Conservation (phyloP, 2,888 invertebrate genomes). For the Asteroscopus sphinx region DNA sequence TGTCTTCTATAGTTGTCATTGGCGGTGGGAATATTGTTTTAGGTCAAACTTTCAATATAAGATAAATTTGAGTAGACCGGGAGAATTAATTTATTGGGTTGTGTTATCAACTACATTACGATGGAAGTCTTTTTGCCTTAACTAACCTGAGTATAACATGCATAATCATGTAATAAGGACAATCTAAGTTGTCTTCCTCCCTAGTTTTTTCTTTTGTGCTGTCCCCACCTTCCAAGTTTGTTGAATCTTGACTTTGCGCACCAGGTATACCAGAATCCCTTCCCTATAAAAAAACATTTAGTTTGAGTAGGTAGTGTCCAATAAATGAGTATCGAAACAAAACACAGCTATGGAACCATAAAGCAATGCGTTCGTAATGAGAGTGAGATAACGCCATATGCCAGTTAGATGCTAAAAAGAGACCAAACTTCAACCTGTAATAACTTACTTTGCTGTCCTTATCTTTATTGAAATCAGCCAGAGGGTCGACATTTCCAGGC, state of each 20-base stretch:
- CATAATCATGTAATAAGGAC: slow-evolving; percentile 93
- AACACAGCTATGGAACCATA: too few relatives aligned
- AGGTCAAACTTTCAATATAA: too few relatives aligned
- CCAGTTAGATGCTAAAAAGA: background rate
- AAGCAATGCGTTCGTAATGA: too few relatives aligned
- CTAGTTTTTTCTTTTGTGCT: slow-evolving; percentile 78
- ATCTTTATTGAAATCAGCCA: slow-evolving; percentile 80
- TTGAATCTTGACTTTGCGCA: slow-evolving; percentile 86
- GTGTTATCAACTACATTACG: too few relatives aligned
- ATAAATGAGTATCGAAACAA: too few relatives aligned
- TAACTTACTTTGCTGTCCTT: slow-evolving; percentile 80
- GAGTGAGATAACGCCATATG: background rate
- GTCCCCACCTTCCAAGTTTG: slow-evolving; percentile 83
- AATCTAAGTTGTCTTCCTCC: slow-evolving; percentile 85
- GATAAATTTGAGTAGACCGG: too few relatives aligned
- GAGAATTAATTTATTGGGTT: too few relatives aligned
- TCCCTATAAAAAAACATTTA: slow-evolving; percentile 65
- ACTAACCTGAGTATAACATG: slow-evolving; percentile 91
- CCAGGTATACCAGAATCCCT: slow-evolving; percentile 85
- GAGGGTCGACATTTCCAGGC: slow-evolving; percentile 76
- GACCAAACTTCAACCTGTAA: background rate
- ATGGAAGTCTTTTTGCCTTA: background rate
- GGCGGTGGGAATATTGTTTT: too few relatives aligned
- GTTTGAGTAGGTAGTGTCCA: background rate
- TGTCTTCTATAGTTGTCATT: too few relatives aligned